Base-by-base conservation (phyloP, 1,140 invertebrate genomes). In the Riptortus pedestris region DNA sequence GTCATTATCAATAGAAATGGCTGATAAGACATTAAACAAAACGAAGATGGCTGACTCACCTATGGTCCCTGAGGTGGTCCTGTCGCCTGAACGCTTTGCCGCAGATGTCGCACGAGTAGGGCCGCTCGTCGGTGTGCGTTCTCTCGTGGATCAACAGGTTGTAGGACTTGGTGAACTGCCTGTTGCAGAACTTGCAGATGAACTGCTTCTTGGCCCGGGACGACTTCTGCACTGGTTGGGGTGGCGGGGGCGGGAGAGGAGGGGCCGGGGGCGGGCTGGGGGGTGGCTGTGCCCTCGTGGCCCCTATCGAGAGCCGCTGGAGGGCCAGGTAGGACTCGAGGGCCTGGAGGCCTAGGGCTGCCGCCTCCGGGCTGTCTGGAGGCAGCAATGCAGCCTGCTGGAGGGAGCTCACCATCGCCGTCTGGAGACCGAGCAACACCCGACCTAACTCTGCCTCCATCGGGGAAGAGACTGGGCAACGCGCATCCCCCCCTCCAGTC, bases 111-210 rank as follows among this genome's bases (percentile, higher is more conserved):
- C 96, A 99, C 28, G 91, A 90, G 74, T 96, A 98, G 0, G 96
- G 96, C 62, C 96, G 76, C 76, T 98, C 96, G 75, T 98, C 93
- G 9, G 96, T 98, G 71, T 98, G 96, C 2, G 94, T 98, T 65
- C 95, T 78, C 73, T 97, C 94, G 79, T 98, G 95, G 65, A 96
- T 99, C 58, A 98, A 78, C 55, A 99, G 81, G 74, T 98, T 98
- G 78, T 99, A 98, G 18, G 92, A 91, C 78, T 98, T 98, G 62
- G 95, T 96, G 75, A 99, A 99, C 71, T 96, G 89, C 45, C 96
- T 82, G 72, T 91, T 88, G 77, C 96, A 99, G 74, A 91, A 98
- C 73, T 93, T 91, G 80, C 96, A 99, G 66, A 80, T 76, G 74
- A 87, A 89, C 72, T 88, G 79, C 71, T 86, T 83, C 70, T 85